A percentile compares a stretch with the other conserved stretches of the same genome.
phyloP scores from a whole-genome alignment of 2,888 invertebrate genomes.

The Tuta absoluta region DNA sequence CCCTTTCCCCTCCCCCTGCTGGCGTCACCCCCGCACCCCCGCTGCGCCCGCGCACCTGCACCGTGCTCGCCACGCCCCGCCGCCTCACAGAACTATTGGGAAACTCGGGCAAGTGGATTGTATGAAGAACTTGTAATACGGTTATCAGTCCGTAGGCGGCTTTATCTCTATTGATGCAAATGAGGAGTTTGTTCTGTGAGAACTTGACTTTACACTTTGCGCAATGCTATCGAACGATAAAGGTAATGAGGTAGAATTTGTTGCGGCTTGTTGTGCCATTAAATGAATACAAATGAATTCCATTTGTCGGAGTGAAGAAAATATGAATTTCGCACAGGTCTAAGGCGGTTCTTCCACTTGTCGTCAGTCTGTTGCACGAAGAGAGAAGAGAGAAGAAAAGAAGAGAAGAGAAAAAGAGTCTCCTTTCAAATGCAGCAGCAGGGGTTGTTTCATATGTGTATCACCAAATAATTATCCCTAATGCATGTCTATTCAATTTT shows the following conservation, averaged over 20 bases:
- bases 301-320: background rate
- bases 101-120: constrained; percentile 13
- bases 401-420: background rate
- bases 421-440: background rate
- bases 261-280: background rate
- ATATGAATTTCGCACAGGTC: background rate
- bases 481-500: background rate
- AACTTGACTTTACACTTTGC: constrained; percentile 8
- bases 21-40: too few species aligned
- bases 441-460: background rate
- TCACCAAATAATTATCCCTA: constrained; percentile 10
- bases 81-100: constrained; percentile 19
- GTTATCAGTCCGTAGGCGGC: constrained; percentile 3
- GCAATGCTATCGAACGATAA: background rate
- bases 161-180: constrained; percentile 8
- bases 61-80: constrained; percentile 43
- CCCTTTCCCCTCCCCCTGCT: constrained; percentile 44
- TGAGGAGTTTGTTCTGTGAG: constrained; percentile 11
- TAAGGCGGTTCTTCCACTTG: too few species aligned
- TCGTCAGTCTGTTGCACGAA: too few species aligned
- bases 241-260: background rate
- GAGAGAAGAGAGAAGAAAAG: too few species aligned
- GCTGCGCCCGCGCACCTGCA: constrained; percentile 47
- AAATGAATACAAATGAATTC: background rate
- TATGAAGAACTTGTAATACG: constrained; percentile 15